Evolutionary conservation across 2,797 vertebrate genomes (phyloP), one percentile per base, ranked within the genome.

Genomic region (Microctenopoma stevenorrisi): DNA sequence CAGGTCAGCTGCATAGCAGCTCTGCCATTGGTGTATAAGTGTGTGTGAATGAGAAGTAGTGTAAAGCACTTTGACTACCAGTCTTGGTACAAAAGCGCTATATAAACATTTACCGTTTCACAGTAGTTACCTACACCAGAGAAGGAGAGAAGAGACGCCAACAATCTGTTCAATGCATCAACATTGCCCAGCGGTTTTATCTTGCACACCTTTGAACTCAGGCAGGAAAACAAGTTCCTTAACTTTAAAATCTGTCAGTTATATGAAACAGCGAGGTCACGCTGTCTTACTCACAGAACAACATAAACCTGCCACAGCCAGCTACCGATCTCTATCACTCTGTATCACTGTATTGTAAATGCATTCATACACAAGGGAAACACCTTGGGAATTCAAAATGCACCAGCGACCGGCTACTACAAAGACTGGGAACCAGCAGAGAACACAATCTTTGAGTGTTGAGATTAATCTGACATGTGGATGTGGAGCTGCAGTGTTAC

Each of bases 191-290:
- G 48, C 0, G 26, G 79, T 78, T 77, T 83, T 42, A 64, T 72
- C 68, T 52, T 0, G 0, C 38, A n/a, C 74, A 81, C 70, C 76
- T 82, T 85, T 88, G 81, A 86, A 83, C 84, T 84, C 73, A 64
- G 68, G 35, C 16, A 42, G 81, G 80, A 68, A 75, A 59, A 80
- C 79, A 66, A 51, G 55, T 76, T 80, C 50, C 44, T 72, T 61
- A 38, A 66, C 70, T 82, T 83, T 78, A 25, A 55, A 50, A 75
- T 79, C 76, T 71, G 63, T 70, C 35, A 56, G 51, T 72, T 64
- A 60, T 40, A 56, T 72, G 50, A 66, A 65, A 68, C 72, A 56
- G 65, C 3, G 8, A 48, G 60, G 70, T 82, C 50, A 51, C 11
- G 2, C 72, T 87, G 73, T 83, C 66, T 77, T 82, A 53, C 53